phyloP scores from a whole-genome alignment of 2,797 vertebrate genomes.

The Lerista edwardsae region DNA sequence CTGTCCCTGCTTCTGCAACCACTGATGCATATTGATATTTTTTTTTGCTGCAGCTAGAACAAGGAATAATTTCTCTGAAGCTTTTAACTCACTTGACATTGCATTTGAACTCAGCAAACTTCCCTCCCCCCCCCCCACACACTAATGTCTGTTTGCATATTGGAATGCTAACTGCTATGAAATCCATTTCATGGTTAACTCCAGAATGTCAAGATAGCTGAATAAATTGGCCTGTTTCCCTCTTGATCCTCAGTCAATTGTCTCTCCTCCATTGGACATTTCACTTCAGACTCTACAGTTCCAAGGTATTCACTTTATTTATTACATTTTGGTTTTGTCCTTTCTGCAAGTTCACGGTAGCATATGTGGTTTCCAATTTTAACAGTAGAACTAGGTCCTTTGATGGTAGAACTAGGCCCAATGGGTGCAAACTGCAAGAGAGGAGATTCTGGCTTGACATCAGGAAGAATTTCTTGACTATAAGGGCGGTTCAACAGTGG shows the following conservation, averaged over 20 bases:
- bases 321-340: neutral
- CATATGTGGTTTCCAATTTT: neutral
- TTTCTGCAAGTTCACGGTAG: neutral
- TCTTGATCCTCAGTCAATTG: neutral
- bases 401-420: too few species aligned
- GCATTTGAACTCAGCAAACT: neutral
- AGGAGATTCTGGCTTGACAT: too few species aligned
- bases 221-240: neutral
- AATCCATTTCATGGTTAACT: constrained; percentile 23
- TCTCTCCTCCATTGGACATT: neutral
- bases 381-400: too few species aligned
- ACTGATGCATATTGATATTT: constrained; percentile 20
- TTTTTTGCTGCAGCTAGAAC: neutral
- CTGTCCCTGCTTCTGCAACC: constrained; percentile 27
- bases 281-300: neutral
- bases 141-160: constrained; percentile 3
- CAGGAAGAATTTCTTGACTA: too few species aligned
- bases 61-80: neutral
- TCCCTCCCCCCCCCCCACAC: neutral
- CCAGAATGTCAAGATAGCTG: neutral
- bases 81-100: constrained; percentile 13
- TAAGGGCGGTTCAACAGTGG: too few species aligned
- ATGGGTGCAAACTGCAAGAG: too few species aligned
- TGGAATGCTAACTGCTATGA: neutral
- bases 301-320: neutral